Evolutionary conservation across 2,888 invertebrate species (phyloP).

Genomic region (Fabriciana adippe): DNA sequence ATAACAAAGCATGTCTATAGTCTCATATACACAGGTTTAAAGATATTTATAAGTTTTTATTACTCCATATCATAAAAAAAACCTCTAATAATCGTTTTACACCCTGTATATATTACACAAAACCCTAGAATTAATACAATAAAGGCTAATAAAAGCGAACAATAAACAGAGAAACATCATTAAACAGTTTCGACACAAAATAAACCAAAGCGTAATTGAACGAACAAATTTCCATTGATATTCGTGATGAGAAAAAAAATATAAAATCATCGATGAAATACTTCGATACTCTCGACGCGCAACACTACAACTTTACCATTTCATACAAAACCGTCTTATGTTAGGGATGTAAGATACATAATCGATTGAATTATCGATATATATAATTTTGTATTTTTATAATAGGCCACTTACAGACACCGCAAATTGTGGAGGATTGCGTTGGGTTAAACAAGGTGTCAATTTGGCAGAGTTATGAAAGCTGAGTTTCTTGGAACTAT

Average conservation of each 20-base stretch:
- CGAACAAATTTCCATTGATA: conserved; percentile 81
- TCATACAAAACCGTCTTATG: conserved; percentile 40
- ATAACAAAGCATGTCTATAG: no score
- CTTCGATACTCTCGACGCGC: conserved; percentile 62
- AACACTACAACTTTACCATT: conserved; percentile 49
- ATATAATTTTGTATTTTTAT: conserved; percentile 58
- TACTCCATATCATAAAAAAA: conserved; percentile 5
- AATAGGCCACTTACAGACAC: conserved; percentile 78
- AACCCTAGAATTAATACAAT: conserved; percentile 36
- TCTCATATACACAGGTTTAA: no score
- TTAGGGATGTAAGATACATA: conserved; percentile 41
- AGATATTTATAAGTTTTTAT: neutral
- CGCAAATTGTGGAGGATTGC: conserved; percentile 79
- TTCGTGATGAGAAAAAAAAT: conserved; percentile 79
- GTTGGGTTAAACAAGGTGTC: conserved; percentile 78
- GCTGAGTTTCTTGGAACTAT: conserved; percentile 76
- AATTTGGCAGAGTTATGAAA: conserved; percentile 81
- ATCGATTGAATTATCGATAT: conserved; percentile 32
- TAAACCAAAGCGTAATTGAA: conserved; percentile 77
- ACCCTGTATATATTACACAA: conserved; percentile 17
- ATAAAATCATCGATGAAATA: conserved; percentile 75
- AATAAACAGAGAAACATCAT: conserved; percentile 39
- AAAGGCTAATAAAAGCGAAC: conserved; percentile 35
- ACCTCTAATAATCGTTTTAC: conserved; percentile 17
- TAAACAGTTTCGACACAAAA: conserved; percentile 49